Percentiles rank a stretch among this genome's conserved stretches.
phyloP scores from a whole-genome alignment of 2,797 vertebrate species.

The Melopsittacus undulatus region DNA sequence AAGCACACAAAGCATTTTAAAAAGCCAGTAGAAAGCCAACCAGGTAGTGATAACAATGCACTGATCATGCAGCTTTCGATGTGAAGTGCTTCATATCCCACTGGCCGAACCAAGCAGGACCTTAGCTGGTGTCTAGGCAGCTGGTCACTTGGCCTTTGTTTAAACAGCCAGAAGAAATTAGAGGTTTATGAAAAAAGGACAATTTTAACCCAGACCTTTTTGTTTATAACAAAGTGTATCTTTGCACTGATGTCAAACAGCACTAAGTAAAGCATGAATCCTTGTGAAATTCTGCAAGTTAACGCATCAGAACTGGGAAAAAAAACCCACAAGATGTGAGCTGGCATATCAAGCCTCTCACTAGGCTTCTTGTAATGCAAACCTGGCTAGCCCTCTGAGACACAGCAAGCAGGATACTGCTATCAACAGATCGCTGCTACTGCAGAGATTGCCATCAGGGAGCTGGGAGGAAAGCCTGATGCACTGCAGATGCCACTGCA shows the following conservation, averaged over 20 bases:
- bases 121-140: neutral
- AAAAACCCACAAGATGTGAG: rapidly evolving
- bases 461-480: rapidly evolving
- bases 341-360: neutral
- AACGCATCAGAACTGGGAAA: neutral
- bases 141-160: neutral
- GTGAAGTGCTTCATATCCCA: neutral
- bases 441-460: rapidly evolving
- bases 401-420: neutral
- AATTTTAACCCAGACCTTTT: neutral
- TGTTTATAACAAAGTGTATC: neutral
- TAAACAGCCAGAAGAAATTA: neutral
- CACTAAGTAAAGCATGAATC: neutral
- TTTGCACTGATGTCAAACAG: neutral
- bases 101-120: neutral
- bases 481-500: neutral
- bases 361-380: neutral
- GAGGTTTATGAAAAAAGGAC: neutral
- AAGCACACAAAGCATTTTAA: neutral
- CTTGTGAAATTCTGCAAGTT: neutral
- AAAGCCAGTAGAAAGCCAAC: neutral
- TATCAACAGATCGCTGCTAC: neutral
- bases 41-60: neutral
- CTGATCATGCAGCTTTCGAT: neutral
- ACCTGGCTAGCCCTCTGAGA: neutral